phyloP scores from a whole-genome alignment of 2,888 invertebrate species.

The Tiliacea citrago region DNA sequence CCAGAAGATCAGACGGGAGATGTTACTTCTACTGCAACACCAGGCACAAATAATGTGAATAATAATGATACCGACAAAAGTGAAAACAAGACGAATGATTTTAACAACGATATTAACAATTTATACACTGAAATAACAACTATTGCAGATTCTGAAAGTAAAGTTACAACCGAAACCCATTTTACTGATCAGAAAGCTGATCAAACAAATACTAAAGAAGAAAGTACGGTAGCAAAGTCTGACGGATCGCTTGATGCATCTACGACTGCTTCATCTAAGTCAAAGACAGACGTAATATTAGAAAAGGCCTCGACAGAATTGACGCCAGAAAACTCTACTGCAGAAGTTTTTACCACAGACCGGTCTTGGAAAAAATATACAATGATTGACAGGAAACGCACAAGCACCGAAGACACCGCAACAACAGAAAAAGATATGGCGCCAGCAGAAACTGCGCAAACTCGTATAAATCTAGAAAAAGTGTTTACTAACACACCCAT shows the following conservation, averaged over 20 bases:
- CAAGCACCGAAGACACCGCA: slow-evolving; percentile 53
- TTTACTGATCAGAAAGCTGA: slow-evolving; percentile 3
- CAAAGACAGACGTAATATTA: slow-evolving; percentile 6
- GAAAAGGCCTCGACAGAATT: slow-evolving; percentile 34
- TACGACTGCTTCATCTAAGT: slow-evolving; percentile 29
- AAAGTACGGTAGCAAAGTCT: slow-evolving; percentile 9
- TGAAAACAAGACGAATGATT: neutral
- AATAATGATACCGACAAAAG: slow-evolving; percentile 2
- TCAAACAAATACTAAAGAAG: slow-evolving; percentile 3
- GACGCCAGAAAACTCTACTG: slow-evolving; percentile 14
- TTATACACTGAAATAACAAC: slow-evolving; percentile 6
- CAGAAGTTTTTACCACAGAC: slow-evolving; percentile 26
- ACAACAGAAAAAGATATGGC: slow-evolving; percentile 66
- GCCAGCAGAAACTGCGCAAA: slow-evolving; percentile 70
- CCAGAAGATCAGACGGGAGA: neutral
- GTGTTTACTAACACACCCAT: slow-evolving; percentile 68
- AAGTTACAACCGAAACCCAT: slow-evolving; percentile 6
- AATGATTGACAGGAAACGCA: slow-evolving; percentile 73
- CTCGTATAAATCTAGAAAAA: slow-evolving; percentile 69
- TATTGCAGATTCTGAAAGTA: slow-evolving; percentile 1
- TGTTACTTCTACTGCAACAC: neutral
- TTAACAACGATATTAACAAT: neutral
- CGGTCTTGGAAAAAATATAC: slow-evolving; percentile 75
- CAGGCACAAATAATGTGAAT: neutral
- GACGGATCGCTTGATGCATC: neutral